Evolutionary conservation across 1,140 invertebrate species (phyloP), one percentile per base, ranked within the genome.

Genomic region (Hyles vespertilio): DNA sequence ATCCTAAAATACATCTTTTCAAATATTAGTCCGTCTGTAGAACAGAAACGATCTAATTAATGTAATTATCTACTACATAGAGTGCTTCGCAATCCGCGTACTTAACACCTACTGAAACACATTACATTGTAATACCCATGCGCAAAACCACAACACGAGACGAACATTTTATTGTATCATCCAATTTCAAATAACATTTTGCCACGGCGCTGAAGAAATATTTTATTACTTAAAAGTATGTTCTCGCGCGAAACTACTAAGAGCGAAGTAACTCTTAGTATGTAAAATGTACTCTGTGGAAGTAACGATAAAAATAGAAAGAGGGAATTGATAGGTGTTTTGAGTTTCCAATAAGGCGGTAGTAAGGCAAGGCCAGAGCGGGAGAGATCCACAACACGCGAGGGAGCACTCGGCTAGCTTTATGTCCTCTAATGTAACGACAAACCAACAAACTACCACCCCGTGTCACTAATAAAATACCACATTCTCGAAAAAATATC

Each of bases 311-410:
- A 78, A 70, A 77, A 77, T 75, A 73, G 69, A 49, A 55, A 62
- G 59, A 69, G 72, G 70, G 74, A 72, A 79, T 79, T 79, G 78
- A 79, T 81, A 75, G 77, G 70, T 70, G 63, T 56, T 70, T 73
- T 69, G 70, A 63, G 66, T 72, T 71, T 65, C 67, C 74, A 79
- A 78, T 81, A 77, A 78, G 65, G 69, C 56, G 68, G 56, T 67
- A 75, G 79, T 79, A 80, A 77, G 70, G 66, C 61, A 66, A 65
- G 70, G 60, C 70, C 61, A 61, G 56, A 51, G 56, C 59, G 51
- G 58, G 61, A 47, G 22, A 32, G 64, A 70, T 8, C 36, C 36
- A 73, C 67, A 61, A 71, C 56, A 54, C 77, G 49, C 69, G 46
- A 32, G 77, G 73, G 79, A 73, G 51, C 45, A 70, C 61, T 77